Percentiles rank a stretch among this genome's conserved stretches.
Evolutionary conservation across 2,113 vertebrate genomes (phyloP).

Genomic region (Zonotrichia leucophrys): DNA sequence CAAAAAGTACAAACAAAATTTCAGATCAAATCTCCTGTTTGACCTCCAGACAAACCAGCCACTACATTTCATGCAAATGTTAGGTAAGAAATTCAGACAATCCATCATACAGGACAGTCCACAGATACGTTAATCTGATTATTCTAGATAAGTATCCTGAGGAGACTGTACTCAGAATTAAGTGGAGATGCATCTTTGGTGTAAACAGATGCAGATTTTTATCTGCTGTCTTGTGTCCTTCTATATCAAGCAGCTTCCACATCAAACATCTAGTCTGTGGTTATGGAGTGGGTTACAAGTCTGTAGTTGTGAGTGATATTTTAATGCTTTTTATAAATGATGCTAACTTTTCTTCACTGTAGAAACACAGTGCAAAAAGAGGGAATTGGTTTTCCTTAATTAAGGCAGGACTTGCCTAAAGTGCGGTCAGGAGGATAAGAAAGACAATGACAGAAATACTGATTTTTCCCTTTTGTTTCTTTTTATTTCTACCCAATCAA

Average conservation of each 20-base stretch:
- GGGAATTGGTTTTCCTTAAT: not conserved
- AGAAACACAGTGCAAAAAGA: not conserved
- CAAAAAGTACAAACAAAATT: not conserved
- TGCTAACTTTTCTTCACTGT: not conserved
- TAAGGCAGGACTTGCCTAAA: not conserved
- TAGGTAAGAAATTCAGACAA: not conserved
- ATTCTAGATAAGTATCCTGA: not conserved
- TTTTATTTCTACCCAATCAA: not conserved
- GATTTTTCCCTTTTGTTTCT: not conserved
- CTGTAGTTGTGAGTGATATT: not conserved
- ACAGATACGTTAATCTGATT: not conserved
- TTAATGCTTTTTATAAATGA: not conserved
- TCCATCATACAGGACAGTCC: not conserved
- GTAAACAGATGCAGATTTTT: slow-evolving; percentile 2
- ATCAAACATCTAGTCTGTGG: not conserved
- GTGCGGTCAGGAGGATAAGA: not conserved
- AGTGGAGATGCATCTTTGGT: not conserved
- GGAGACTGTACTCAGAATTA: not conserved
- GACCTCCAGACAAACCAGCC: not conserved
- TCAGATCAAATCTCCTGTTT: not conserved
- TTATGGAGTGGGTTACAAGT: not conserved
- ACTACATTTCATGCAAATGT: not conserved
- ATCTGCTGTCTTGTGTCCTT: not conserved
- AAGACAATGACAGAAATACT: not conserved
- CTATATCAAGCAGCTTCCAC: not conserved